phyloP scores from a whole-genome alignment of 2,113 vertebrate species.

The Menidia beryllina region DNA sequence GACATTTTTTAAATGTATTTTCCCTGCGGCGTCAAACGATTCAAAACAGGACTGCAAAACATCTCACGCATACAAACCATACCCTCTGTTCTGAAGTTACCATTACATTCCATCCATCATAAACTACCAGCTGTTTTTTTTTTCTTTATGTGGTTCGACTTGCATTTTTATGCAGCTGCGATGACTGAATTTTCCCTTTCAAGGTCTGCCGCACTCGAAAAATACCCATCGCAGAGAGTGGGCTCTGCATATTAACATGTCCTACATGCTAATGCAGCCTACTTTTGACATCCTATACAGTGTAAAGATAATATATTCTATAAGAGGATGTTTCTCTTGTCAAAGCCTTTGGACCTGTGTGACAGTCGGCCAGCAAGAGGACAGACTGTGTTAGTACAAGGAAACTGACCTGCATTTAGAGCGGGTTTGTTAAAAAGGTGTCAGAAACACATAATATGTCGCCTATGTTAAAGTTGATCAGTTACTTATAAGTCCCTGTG shows the following conservation, averaged over 20 bases:
- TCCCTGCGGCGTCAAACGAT: neutral
- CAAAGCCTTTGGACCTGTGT: constrained; percentile 8
- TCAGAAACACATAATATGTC: constrained; percentile 43
- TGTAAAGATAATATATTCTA: constrained; percentile 24
- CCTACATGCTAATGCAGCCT: constrained; percentile 46
- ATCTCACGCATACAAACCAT: neutral
- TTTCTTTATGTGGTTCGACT: neutral
- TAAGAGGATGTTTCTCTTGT: constrained; percentile 24
- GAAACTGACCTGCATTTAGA: constrained; percentile 58
- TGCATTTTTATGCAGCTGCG: constrained; percentile 16
- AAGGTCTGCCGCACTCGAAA: constrained; percentile 37
- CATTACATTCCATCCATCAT: constrained; percentile 12
- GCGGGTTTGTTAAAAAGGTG: constrained; percentile 35
- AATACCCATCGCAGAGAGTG: constrained; percentile 13
- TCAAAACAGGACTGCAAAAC: neutral
- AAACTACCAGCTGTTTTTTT: neutral
- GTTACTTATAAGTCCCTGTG: constrained; percentile 31
- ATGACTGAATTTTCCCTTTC: constrained; percentile 51
- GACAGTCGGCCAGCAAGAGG: constrained; percentile 38
- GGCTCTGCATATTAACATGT: constrained; percentile 35
- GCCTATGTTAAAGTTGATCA: constrained; percentile 22
- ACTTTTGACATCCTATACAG: constrained; percentile 26
- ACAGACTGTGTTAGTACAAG: constrained; percentile 31
- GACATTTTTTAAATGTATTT: no score
- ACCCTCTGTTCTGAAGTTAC: no score